These are phyloP conservation scores for Microplitis mediator DNA, from an alignment of 1,140 invertebrate species.

Conservation along the genomic window DNA sequence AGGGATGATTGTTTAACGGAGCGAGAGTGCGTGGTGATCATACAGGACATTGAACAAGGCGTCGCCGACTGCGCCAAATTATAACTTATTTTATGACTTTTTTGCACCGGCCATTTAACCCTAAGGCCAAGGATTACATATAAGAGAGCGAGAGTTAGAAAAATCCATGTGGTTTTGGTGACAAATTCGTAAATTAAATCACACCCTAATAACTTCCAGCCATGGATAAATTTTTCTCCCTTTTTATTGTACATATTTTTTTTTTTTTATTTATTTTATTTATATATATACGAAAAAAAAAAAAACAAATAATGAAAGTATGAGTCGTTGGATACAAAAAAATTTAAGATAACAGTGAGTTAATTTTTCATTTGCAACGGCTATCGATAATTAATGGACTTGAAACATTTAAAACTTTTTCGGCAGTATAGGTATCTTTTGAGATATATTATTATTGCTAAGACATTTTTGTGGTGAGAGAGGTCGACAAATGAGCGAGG, in stretches of 20 bases:
- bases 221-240: neutral
- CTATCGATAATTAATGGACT: neutral
- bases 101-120: slow-evolving; percentile 63
- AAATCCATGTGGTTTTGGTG: slow-evolving; percentile 38
- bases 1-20: slow-evolving; percentile 45
- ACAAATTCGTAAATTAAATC: slow-evolving; percentile 61
- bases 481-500: neutral
- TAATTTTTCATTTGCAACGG: neutral
- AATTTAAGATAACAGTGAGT: neutral
- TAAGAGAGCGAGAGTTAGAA: slow-evolving; percentile 4
- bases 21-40: slow-evolving; percentile 61
- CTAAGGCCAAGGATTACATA: slow-evolving; percentile 26
- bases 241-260: neutral
- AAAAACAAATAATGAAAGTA: neutral
- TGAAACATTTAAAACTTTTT: neutral
- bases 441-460: slow-evolving; percentile 6
- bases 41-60: slow-evolving; percentile 62
- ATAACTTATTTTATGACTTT: slow-evolving; percentile 65
- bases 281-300: neutral
- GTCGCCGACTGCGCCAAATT: slow-evolving; percentile 61
- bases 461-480: neutral
- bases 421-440: neutral
- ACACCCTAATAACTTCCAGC: slow-evolving; percentile 60
- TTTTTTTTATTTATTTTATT: slow-evolving; percentile 2
- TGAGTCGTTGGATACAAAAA: neutral